Conservation (phyloP, 1,140 invertebrate species). For the Polypedilum pembai region DNA sequence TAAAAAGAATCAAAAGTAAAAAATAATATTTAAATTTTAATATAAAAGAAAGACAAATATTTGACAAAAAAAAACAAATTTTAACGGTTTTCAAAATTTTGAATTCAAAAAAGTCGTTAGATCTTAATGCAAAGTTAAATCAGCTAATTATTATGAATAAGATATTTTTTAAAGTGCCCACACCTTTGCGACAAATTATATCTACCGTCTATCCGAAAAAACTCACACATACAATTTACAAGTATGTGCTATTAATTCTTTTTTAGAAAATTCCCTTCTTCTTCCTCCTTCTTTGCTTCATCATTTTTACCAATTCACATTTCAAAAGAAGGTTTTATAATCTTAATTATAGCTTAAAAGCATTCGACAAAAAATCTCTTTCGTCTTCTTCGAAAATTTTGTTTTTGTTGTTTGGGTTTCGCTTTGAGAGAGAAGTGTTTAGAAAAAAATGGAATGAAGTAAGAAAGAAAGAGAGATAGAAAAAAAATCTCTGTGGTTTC, state of each 20-base stretch:
- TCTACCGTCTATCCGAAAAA: not conserved
- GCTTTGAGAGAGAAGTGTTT: not conserved
- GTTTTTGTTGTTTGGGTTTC: not conserved
- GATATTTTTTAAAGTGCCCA: too few relatives aligned
- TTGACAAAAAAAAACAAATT: too few relatives aligned
- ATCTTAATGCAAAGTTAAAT: too few relatives aligned
- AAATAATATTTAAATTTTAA: too few relatives aligned
- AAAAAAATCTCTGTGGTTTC: conserved; percentile 3
- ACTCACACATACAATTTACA: conserved; percentile 17
- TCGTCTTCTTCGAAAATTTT: not conserved
- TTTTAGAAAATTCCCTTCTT: conserved; percentile 19
- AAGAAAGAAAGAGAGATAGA: not conserved
- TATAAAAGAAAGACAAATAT: too few relatives aligned
- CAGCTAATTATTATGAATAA: too few relatives aligned
- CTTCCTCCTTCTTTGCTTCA: not conserved
- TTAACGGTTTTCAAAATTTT: too few relatives aligned
- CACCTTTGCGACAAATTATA: too few relatives aligned
- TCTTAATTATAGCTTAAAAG: conserved; percentile 28
- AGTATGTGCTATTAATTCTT: conserved; percentile 3
- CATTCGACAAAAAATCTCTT: conserved; percentile 2
- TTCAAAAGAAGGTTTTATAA: conserved; percentile 24
- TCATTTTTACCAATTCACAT: conserved; percentile 1
- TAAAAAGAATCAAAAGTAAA: too few relatives aligned
- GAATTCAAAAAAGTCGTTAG: too few relatives aligned
- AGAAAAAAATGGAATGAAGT: conserved; percentile 11